phyloP scores from a whole-genome alignment of 2,888 invertebrate genomes.

The Zygothrica quintamaculata region DNA sequence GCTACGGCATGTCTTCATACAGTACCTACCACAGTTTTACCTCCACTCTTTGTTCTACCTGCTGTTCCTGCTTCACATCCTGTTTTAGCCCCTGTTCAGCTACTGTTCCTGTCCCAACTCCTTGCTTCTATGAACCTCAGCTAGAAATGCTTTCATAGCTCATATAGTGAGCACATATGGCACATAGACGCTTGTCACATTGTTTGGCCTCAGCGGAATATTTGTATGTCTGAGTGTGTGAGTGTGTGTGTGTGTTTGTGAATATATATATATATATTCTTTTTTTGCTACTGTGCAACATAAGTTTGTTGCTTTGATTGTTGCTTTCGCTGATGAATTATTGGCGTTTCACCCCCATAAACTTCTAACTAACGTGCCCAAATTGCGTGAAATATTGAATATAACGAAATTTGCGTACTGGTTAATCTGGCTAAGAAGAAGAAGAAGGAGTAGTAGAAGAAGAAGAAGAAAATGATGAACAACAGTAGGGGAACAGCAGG shows the following conservation, averaged over 20 bases:
- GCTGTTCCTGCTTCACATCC: too few relatives aligned
- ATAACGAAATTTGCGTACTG: constrained; percentile 30
- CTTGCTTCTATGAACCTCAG: too few relatives aligned
- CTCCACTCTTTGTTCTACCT: too few relatives aligned
- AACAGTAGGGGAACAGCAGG: not conserved
- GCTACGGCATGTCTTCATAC: too few relatives aligned
- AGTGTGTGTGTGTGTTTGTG: too few relatives aligned
- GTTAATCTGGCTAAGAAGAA: constrained; percentile 28
- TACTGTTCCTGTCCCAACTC: too few relatives aligned
- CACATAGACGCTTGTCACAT: constrained; percentile 16
- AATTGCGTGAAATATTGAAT: constrained; percentile 47
- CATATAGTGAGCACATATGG: not conserved
- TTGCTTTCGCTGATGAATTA: constrained; percentile 50
- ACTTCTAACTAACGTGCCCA: constrained; percentile 25
- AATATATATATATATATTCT: too few relatives aligned
- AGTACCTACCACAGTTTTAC: too few relatives aligned
- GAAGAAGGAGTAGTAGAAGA: not conserved
- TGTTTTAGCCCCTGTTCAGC: too few relatives aligned
- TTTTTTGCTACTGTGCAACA: not conserved
- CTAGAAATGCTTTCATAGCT: not conserved
- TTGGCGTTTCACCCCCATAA: constrained; percentile 30
- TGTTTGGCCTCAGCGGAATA: not conserved
- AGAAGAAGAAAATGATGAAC: too few relatives aligned
- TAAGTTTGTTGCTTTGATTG: constrained; percentile 22
- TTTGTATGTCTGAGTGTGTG: too few relatives aligned